Conservation (phyloP, 2,113 vertebrate genomes). For the Odocoileus virginianus region DNA sequence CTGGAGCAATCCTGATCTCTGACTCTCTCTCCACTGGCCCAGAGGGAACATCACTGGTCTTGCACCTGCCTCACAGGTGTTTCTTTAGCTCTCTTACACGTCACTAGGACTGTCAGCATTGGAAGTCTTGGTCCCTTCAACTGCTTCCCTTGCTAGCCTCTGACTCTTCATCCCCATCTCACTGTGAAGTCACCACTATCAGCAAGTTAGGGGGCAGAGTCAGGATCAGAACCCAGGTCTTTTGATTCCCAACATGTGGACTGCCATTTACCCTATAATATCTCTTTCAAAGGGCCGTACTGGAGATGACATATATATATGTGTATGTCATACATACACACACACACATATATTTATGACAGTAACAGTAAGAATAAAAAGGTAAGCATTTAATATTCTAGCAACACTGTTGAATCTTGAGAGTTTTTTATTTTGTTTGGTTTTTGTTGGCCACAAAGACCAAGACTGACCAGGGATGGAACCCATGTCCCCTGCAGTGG, state of each 20-base stretch:
- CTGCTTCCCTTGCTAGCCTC: not conserved
- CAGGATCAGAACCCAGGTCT: not conserved
- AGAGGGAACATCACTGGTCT: not conserved
- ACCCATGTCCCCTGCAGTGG: not conserved
- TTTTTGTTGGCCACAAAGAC: not conserved
- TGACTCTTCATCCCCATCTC: not conserved
- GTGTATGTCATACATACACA: not conserved
- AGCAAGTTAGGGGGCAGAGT: not conserved
- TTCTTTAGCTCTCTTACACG: not conserved
- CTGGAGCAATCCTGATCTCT: no score
- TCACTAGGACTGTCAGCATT: no score
- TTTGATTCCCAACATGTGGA: not conserved
- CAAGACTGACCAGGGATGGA: not conserved
- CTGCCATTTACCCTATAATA: not conserved
- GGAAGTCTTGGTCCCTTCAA: not conserved
- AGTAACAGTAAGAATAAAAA: not conserved
- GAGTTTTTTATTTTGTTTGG: not conserved
- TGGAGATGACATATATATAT: not conserved
- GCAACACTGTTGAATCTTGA: not conserved
- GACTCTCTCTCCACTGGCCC: no score
- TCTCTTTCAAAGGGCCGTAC: not conserved
- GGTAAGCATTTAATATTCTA: not conserved
- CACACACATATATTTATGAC: not conserved
- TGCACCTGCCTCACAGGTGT: rapidly evolving
- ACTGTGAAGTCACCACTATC: not conserved